Evolutionary conservation across 2,888 invertebrate species (phyloP).

Genomic region (Rhorus exstirpatorius): DNA sequence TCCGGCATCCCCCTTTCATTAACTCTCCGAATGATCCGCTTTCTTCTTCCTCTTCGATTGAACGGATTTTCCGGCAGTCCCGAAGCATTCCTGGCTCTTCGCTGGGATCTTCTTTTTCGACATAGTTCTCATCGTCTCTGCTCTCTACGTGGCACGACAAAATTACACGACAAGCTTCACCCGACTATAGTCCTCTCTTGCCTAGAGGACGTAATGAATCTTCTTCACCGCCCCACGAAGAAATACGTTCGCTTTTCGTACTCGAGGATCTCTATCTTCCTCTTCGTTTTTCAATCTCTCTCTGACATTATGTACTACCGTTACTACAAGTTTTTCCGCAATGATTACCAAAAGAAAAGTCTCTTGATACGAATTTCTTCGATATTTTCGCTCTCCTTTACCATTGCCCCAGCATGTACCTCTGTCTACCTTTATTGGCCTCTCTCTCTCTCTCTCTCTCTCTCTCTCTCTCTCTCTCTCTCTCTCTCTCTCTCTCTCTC

Average conservation of each 20-base stretch:
- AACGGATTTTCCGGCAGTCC: conserved; percentile 53
- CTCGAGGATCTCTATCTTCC: conserved; percentile 25
- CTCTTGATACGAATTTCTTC: conserved; percentile 20
- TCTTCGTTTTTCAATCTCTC: not conserved
- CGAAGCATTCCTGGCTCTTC: conserved; percentile 3
- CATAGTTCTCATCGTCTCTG: conserved; percentile 37
- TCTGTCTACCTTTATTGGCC: not conserved
- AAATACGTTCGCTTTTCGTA: conserved; percentile 39
- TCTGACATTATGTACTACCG: conserved; percentile 23
- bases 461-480: not conserved
- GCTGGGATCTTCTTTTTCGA: conserved; percentile 45
- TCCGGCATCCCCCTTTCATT: conserved; percentile 65
- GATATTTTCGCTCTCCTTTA: conserved; percentile 3
- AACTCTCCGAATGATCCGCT: conserved; percentile 59
- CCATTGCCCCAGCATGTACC: not conserved
- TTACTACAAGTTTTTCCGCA: conserved; percentile 25
- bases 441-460: not conserved
- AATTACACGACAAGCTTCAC: conserved; percentile 62
- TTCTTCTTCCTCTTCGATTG: conserved; percentile 61
- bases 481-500: conserved; percentile 3
- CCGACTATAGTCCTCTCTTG: conserved; percentile 6
- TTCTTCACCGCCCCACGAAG: conserved; percentile 37
- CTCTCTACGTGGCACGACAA: conserved; percentile 40
- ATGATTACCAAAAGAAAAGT: conserved; percentile 24
- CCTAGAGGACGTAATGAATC: conserved; percentile 66